Base-by-base conservation (phyloP, 2,113 vertebrate genomes). In the Zapornia atra region DNA sequence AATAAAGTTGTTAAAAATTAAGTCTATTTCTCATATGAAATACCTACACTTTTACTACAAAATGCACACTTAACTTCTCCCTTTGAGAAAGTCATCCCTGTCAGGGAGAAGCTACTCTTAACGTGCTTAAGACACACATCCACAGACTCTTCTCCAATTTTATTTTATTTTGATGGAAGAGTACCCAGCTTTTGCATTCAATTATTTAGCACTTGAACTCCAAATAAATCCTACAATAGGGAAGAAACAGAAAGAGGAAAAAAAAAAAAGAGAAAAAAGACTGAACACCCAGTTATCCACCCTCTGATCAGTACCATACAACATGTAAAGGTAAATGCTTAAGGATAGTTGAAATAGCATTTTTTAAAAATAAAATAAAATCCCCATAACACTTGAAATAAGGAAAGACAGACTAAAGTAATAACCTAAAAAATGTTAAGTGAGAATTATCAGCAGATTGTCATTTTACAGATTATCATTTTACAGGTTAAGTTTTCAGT, bases 241-340 rank as follows among this genome's bases (percentile, higher is more conserved):
- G 29, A 14, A 5, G 1, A n/a, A n/a, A n/a, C n/a, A n/a, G 8
- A 11, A 34, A 9, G 5, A n/a, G n/a, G n/a, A 1, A 21, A 19
- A 46, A 19, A 17, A 26, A 12, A 28, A 70, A 54, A 33, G 11
- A 20, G 12, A 24, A 44, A 44, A 46, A 15, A 46, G 44, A 46
- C 9, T 6, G 20, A 68, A 86, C 78, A 33, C 29, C 7, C 60
- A 68, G 25, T 46, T 48, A 91, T 46, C 71, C 18, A 64, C 26
- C 13, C 64, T 72, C 61, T 66, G 40, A 85, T 84, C 17, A 86
- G 19, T 44, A 76, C 12, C 16, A n/a, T 16, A 92, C 5, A 54
- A 46, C 1, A 79, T 4, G 5, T 87, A 60, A 75, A 56, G 15
- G 15, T 40, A 77, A 77, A 83, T 28, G 31, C 4, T 57, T 88